phyloP scores from a whole-genome alignment of 2,113 vertebrate species.

The Hydrolagus affinis region DNA sequence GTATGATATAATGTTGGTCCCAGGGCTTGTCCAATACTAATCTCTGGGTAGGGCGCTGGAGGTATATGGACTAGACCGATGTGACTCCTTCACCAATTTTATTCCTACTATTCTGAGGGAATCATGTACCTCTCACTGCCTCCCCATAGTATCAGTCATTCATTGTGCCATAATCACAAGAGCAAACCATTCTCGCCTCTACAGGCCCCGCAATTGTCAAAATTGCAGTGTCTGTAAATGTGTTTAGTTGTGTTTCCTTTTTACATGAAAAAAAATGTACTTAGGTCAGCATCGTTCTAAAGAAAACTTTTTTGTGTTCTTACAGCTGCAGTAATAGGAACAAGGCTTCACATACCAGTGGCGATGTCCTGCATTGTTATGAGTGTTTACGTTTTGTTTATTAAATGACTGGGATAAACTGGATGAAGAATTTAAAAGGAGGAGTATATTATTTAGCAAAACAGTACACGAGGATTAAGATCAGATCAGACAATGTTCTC shows the following conservation, averaged over 20 bases:
- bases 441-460: constrained; percentile 37
- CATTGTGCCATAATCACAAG: neutral
- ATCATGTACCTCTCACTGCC: neutral
- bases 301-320: constrained; percentile 33
- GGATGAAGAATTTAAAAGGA: constrained; percentile 44
- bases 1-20: neutral
- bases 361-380: constrained; percentile 71
- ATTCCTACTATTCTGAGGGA: neutral
- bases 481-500: constrained; percentile 33
- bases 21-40: too few species aligned
- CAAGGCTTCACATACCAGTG: constrained; percentile 75
- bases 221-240: neutral
- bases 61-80: neutral
- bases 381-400: constrained; percentile 79
- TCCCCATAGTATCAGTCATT: neutral
- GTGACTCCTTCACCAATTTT: neutral
- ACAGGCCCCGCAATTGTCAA: neutral
- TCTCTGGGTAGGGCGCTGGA: neutral
- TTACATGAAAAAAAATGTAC: neutral
- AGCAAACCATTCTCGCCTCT: neutral
- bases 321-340: constrained; percentile 80
- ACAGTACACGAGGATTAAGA: constrained; percentile 30
- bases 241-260: neutral
- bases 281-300: neutral
- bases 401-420: constrained; percentile 69